These are phyloP conservation scores for Apostichopus parvimensis DNA, from an alignment of 35 echinoderm and acorn worm species.

Conservation along the genomic window DNA sequence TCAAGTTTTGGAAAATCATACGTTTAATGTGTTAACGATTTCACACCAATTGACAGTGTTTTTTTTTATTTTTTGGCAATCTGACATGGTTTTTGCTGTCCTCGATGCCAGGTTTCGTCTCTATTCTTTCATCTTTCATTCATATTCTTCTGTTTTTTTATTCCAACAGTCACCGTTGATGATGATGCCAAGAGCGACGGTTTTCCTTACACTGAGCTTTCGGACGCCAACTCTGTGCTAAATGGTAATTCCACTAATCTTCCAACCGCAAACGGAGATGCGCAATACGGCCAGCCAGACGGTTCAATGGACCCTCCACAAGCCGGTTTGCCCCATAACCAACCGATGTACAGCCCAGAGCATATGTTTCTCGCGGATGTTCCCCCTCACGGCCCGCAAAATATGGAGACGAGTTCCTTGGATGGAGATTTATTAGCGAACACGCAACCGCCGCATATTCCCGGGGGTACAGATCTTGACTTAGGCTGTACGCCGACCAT, in stretches of 20 bases:
- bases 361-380: slow-evolving; percentile 84
- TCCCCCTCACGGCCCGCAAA: slow-evolving; percentile 68
- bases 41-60: too few relatives aligned
- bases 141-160: background rate
- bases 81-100: too few relatives aligned
- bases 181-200: slow-evolving; percentile 54
- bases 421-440: slow-evolving; percentile 66
- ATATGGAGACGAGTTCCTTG: slow-evolving; percentile 58
- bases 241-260: slow-evolving; percentile 46
- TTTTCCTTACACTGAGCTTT: slow-evolving; percentile 56
- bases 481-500: slow-evolving; percentile 50
- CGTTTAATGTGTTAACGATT: too few relatives aligned
- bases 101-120: too few relatives aligned
- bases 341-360: slow-evolving; percentile 81
- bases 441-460: slow-evolving; percentile 64
- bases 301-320: slow-evolving; percentile 28
- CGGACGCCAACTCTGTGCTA: slow-evolving; percentile 52
- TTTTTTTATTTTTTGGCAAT: too few relatives aligned
- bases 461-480: slow-evolving; percentile 72
- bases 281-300: slow-evolving; percentile 43
- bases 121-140: background rate
- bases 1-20: too few relatives aligned
- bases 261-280: slow-evolving; percentile 36
- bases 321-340: slow-evolving; percentile 50
- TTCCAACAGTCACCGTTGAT: slow-evolving; percentile 20